phyloP scores from a whole-genome alignment of 2,797 vertebrate species.

The Fringilla coelebs region DNA sequence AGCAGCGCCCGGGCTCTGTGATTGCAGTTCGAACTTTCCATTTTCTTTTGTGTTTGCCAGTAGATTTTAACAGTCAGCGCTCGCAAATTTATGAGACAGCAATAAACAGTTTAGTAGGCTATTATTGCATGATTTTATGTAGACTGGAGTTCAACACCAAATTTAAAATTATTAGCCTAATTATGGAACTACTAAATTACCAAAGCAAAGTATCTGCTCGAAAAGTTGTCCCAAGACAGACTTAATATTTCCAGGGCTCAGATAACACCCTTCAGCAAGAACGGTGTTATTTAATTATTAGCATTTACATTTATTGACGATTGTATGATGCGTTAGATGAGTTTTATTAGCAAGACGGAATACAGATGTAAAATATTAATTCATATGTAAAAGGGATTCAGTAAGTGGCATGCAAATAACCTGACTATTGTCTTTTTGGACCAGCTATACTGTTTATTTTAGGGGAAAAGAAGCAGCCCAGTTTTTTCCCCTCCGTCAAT shows the following conservation, averaged over 20 bases:
- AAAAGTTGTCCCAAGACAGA: slow-evolving; percentile 52
- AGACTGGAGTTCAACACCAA: slow-evolving; percentile 45
- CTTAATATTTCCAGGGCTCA: slow-evolving; percentile 8
- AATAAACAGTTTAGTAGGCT: slow-evolving; percentile 58
- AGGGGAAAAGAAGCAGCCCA: neutral
- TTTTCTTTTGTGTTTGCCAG: slow-evolving; percentile 49
- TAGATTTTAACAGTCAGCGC: slow-evolving; percentile 28
- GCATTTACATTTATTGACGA: slow-evolving; percentile 45
- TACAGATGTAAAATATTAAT: neutral
- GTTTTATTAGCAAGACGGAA: neutral
- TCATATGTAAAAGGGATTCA: slow-evolving; percentile 34
- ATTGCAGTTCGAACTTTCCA: neutral
- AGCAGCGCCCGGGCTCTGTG: neutral
- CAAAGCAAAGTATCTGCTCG: slow-evolving; percentile 22
- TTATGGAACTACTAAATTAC: slow-evolving; percentile 48
- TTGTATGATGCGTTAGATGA: neutral
- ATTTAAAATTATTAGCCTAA: slow-evolving; percentile 61
- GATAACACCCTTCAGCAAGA: neutral
- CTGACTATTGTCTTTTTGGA: neutral
- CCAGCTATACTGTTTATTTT: slow-evolving; percentile 16
- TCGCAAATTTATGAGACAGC: slow-evolving; percentile 28
- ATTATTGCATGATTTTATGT: slow-evolving; percentile 48
- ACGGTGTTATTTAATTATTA: slow-evolving; percentile 45
- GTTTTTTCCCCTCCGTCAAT: neutral
- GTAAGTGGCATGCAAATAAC: slow-evolving; percentile 18